Percentiles rank a stretch among this genome's conserved stretches.
Conservation (phyloP, 2,888 invertebrate genomes). For the Xanthorhoe designata region DNA sequence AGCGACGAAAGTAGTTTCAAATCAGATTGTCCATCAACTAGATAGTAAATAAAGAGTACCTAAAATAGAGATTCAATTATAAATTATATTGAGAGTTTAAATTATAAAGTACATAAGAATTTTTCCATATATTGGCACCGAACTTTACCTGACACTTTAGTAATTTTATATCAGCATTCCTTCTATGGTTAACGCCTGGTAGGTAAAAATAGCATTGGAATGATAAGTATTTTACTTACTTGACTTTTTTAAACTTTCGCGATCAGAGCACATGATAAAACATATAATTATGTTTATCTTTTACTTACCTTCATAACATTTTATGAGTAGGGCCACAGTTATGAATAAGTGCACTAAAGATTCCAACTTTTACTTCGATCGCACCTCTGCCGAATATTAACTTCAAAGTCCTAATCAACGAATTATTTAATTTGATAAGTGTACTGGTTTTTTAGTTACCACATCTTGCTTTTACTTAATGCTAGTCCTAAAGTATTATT, state of each 20-base stretch:
- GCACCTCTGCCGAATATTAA: slow-evolving; percentile 6
- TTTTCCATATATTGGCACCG: slow-evolving; percentile 1
- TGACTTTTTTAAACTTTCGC: too few relatives aligned
- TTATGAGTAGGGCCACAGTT: slow-evolving; percentile 2
- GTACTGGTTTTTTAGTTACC: slow-evolving; percentile 22
- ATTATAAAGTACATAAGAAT: slow-evolving; percentile 1
- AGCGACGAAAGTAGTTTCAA: slow-evolving; percentile 95
- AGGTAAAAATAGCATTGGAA: background rate
- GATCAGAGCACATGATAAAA: too few relatives aligned
- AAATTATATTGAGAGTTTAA: slow-evolving; percentile 22
- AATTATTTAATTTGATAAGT: slow-evolving; percentile 16
- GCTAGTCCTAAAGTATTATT: slow-evolving; percentile 29
- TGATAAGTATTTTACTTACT: background rate
- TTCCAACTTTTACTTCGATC: background rate
- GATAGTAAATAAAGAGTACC: slow-evolving; percentile 64
- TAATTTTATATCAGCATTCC: background rate
- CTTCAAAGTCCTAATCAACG: slow-evolving; percentile 12
- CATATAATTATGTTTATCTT: too few relatives aligned
- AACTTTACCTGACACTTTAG: slow-evolving; percentile 1
- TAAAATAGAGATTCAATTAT: slow-evolving; percentile 11
- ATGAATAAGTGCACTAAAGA: slow-evolving; percentile 9
- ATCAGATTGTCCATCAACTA: slow-evolving; percentile 89
- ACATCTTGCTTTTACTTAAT: slow-evolving; percentile 15
- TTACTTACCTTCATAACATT: background rate
- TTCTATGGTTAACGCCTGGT: background rate